Evolutionary conservation across 2,888 invertebrate species (phyloP).

Genomic region (Drosophila basisetae): DNA sequence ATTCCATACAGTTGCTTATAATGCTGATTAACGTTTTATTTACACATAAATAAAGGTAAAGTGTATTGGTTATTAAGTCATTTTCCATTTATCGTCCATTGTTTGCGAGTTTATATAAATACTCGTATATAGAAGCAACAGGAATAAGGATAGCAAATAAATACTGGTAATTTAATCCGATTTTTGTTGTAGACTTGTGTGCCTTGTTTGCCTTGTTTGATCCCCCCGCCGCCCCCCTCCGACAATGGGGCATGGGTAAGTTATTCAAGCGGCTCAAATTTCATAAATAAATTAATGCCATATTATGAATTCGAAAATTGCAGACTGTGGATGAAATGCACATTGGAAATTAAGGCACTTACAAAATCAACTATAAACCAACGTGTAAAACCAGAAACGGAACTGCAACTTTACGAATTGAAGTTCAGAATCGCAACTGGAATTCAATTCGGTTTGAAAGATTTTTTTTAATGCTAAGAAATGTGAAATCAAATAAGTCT

Average conservation of each 20-base stretch:
- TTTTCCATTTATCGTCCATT: conserved; percentile 49
- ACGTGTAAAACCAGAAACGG: neutral
- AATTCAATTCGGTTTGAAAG: neutral
- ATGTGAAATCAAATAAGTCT: neutral
- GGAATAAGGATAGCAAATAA: neutral
- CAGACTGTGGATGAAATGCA: neutral
- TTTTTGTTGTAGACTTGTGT: conserved; percentile 20
- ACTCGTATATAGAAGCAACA: neutral
- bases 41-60: conserved; percentile 62
- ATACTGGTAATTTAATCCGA: conserved; percentile 39
- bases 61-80: conserved; percentile 70
- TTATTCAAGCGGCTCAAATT: conserved; percentile 32
- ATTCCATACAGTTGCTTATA: conserved; percentile 29
- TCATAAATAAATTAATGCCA: conserved; percentile 45
- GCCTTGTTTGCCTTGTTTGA: neutral
- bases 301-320: conserved; percentile 27
- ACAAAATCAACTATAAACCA: neutral
- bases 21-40: conserved; percentile 71
- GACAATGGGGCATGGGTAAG: conserved; percentile 10
- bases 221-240: neutral
- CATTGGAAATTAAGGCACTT: neutral
- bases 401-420: neutral
- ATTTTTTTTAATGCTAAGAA: neutral
- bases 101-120: conserved; percentile 10
- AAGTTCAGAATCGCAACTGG: neutral